phyloP scores from a whole-genome alignment of 2,797 vertebrate genomes.

The Borostomias antarcticus region DNA sequence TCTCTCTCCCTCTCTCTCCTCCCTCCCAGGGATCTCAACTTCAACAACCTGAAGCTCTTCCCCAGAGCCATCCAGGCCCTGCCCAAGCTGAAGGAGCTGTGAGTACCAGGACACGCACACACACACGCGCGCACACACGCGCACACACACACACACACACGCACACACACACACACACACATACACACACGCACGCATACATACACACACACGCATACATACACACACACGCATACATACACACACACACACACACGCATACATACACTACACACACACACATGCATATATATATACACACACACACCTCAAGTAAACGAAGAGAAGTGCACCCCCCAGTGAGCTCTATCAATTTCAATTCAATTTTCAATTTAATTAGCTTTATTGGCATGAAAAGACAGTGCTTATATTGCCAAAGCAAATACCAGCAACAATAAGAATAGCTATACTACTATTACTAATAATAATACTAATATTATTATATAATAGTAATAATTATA shows the following conservation, averaged over 20 bases:
- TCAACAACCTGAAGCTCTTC: conserved; percentile 91
- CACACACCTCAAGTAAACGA: background rate
- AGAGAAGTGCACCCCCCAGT: background rate
- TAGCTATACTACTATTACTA: too few species aligned
- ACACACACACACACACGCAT: background rate
- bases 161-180: background rate
- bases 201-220: too few species aligned
- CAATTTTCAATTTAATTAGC: too few species aligned
- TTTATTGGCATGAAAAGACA: too few species aligned
- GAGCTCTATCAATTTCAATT: background rate
- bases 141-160: background rate
- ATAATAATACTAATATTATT: too few species aligned
- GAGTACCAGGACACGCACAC: conserved; percentile 70
- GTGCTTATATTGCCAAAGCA: too few species aligned
- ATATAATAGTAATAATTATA: too few species aligned
- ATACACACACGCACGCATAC: background rate
- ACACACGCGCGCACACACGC: background rate
- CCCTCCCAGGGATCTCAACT: conserved; percentile 91
- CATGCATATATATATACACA: too few species aligned
- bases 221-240: background rate
- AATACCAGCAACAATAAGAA: too few species aligned
- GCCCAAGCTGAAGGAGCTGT: conserved; percentile 95
- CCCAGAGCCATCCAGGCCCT: conserved; percentile 92
- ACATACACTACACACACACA: too few species aligned
- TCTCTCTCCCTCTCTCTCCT: conserved; percentile 38